Conservation (phyloP, 2,888 invertebrate genomes). For the Agrilus biguttatus region DNA sequence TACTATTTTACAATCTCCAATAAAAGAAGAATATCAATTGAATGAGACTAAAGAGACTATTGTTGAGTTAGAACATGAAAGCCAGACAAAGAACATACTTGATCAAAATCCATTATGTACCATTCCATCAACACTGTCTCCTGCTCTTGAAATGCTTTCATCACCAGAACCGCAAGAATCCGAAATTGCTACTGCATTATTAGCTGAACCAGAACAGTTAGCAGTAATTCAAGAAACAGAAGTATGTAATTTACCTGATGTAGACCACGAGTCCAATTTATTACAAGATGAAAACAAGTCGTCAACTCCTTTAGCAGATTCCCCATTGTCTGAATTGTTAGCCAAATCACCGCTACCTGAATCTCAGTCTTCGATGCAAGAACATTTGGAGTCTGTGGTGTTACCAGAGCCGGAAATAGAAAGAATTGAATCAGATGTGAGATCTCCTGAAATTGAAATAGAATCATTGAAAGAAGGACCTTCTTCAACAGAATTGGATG, state of each 20-base stretch:
- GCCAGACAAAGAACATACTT: too few relatives aligned
- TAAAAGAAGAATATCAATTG: too few relatives aligned
- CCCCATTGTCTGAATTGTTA: neutral
- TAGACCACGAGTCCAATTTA: neutral
- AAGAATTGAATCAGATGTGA: neutral
- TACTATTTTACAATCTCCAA: too few relatives aligned
- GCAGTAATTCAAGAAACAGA: neutral
- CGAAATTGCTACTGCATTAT: neutral
- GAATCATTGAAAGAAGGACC: neutral
- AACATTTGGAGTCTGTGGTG: neutral
- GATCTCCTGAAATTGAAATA: slow-evolving; percentile 1
- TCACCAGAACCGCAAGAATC: neutral
- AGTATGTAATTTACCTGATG: neutral
- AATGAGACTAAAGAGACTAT: too few relatives aligned
- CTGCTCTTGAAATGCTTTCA: neutral
- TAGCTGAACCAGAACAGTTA: neutral
- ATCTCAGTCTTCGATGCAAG: too few relatives aligned
- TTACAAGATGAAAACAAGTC: neutral
- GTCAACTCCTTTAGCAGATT: neutral
- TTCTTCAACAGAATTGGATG: neutral
- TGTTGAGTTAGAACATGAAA: too few relatives aligned
- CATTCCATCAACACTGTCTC: neutral
- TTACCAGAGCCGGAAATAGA: slow-evolving; percentile 4
- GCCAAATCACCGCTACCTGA: too few relatives aligned
- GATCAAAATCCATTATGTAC: too few relatives aligned